A percentile compares a stretch with the other conserved stretches of the same genome.
Conservation (phyloP, 2,113 vertebrate species). For the Rhombomys opimus region DNA sequence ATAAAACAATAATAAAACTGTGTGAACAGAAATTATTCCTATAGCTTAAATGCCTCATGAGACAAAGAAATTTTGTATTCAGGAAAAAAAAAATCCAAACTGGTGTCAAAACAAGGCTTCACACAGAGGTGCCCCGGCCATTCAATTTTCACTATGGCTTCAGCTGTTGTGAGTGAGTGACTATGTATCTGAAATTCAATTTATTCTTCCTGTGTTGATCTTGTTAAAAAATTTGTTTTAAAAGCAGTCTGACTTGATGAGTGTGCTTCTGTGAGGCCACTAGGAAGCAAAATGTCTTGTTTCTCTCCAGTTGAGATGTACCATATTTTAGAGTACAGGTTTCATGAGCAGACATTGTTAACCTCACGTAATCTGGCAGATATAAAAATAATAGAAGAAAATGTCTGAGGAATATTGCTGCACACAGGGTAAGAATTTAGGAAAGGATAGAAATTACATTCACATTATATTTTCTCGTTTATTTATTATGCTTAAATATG, state of each 20-base stretch:
- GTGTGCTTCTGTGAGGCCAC: background rate
- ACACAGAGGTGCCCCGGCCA: rapidly evolving
- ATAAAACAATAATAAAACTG: background rate
- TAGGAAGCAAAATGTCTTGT: background rate
- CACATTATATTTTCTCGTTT: background rate
- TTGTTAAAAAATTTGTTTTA: background rate
- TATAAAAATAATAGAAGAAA: background rate
- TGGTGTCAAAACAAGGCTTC: background rate
- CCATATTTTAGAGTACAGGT: background rate
- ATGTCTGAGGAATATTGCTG: background rate
- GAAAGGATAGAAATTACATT: background rate
- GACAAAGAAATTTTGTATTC: background rate
- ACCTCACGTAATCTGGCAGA: background rate
- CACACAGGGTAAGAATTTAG: background rate
- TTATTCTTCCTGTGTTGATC: background rate
- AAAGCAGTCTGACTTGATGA: slow-evolving; percentile 34
- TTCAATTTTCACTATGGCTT: background rate
- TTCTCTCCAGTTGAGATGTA: background rate
- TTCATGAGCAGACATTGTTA: slow-evolving; percentile 10
- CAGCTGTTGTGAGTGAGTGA: background rate
- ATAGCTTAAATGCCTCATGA: background rate
- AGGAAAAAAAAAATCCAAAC: background rate
- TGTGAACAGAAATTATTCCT: background rate
- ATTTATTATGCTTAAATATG: background rate
- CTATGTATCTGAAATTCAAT: background rate